These are phyloP conservation scores for Smutsia gigantea DNA, from an alignment of 2,797 vertebrate genomes.

Conservation along the genomic window DNA sequence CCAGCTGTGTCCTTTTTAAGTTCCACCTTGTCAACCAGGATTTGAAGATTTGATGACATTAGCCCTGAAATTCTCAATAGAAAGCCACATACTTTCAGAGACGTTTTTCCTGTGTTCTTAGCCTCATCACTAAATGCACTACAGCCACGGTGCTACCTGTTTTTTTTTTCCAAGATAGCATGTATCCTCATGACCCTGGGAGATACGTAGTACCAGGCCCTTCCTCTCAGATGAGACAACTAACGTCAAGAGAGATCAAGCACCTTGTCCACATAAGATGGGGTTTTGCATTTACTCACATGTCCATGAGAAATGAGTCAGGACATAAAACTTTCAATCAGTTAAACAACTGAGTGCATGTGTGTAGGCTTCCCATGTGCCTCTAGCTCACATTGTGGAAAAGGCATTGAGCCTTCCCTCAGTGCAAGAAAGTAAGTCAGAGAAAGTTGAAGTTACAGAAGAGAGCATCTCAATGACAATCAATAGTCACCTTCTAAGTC, in stretches of 20 bases:
- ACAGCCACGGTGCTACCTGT: not conserved
- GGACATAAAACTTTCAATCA: not conserved
- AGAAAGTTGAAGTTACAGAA: not conserved
- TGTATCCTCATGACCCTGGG: not conserved
- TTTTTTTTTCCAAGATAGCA: not conserved
- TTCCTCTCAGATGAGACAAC: not conserved
- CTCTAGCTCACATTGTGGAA: not conserved
- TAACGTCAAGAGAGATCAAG: not conserved
- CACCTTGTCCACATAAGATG: rapidly evolving
- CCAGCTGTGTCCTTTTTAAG: not conserved
- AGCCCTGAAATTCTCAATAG: not conserved
- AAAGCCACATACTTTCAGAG: not conserved
- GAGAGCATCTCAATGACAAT: not conserved
- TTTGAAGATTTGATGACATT: not conserved
- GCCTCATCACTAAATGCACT: not conserved
- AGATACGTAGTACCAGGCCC: not conserved
- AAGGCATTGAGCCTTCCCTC: not conserved
- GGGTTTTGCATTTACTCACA: not conserved
- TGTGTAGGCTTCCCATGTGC: not conserved
- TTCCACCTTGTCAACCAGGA: not conserved
- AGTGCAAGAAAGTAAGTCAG: not conserved
- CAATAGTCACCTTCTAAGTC: not conserved
- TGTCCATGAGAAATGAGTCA: not conserved
- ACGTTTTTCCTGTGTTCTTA: not conserved
- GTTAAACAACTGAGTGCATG: not conserved